Evolutionary conservation across 2,888 invertebrate species (phyloP), one percentile per base, ranked within the genome.

Genomic region (Selenia dentaria): DNA sequence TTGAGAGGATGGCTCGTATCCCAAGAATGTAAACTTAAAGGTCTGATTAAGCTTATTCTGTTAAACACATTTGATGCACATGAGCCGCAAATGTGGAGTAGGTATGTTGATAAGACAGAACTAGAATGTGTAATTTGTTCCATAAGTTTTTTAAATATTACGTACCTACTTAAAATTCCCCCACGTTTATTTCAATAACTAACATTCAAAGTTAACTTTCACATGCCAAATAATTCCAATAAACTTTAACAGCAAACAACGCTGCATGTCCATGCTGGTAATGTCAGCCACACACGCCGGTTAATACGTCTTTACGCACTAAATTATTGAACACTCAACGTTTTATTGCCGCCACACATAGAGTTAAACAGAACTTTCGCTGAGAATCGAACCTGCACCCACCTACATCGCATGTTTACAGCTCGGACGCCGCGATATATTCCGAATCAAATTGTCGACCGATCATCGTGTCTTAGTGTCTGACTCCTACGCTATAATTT

Each of bases 381-480:
- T 63, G 67, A 67, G 83, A 76, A 69, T 75, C 79, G 77, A 85
- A 84, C 78, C 50, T 32, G 40, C 50, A 49, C 38, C 49, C 44
- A 47, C 51, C 52, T 54, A 37, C 51, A 42, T 62, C 64, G 64
- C 73, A 75, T 86, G 84, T 87, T 87, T 83, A 84, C 83, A 83
- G 67, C 77, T 62, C 55, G 54, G 65, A 72, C 69, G 65, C 52
- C 62, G 69, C 83, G 71, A 86, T 86, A 86, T 83, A 83, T 87
- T 86, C 65, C 67, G 71, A 75, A 81, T 84, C 81, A 82, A 86
- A 87, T 84, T 81, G 85, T 84, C 82, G 74, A 77, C 70, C 75
- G 78, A 82, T 85, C 85, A 84, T 75, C 84, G 71, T 82, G 84
- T 83, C 59, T 54, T 37, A 36, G 37, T 37, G 6, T 29, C 14